phyloP scores from a whole-genome alignment of 2,113 vertebrate species.

The Vulpes ferrilata region DNA sequence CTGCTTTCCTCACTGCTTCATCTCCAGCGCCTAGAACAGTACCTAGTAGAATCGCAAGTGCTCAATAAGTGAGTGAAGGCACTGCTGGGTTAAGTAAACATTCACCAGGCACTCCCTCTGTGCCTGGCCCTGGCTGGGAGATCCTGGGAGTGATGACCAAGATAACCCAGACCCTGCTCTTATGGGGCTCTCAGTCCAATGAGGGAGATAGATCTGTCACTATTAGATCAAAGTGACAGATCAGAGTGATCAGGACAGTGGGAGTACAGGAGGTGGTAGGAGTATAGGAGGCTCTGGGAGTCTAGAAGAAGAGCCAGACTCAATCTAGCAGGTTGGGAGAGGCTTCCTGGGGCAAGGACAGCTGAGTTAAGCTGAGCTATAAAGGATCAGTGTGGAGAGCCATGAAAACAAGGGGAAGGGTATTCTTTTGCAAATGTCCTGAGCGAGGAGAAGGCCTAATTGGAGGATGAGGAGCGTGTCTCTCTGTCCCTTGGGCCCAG shows the following conservation, averaged over 20 bases:
- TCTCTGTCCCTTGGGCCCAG: constrained; percentile 52
- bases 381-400: not conserved
- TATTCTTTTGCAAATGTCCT: not conserved
- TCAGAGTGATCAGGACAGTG: not conserved
- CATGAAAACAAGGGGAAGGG: constrained; percentile 60
- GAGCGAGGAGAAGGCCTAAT: not conserved
- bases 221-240: not conserved
- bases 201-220: not conserved
- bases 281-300: not conserved
- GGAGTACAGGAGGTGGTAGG: too few species aligned
- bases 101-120: not conserved
- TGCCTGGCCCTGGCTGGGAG: constrained; percentile 67
- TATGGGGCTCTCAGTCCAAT: not conserved
- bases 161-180: too few species aligned
- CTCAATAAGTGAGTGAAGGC: not conserved
- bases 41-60: not conserved
- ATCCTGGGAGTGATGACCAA: not conserved
- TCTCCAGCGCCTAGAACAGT: not conserved
- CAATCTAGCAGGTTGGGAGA: not conserved
- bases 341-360: not conserved
- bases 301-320: not conserved
- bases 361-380: not conserved
- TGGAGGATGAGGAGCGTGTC: not conserved
- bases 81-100: not conserved
- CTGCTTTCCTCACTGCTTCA: not conserved